Evolutionary conservation across 2,797 vertebrate genomes (phyloP).

Genomic region (Echiichthys vipera): DNA sequence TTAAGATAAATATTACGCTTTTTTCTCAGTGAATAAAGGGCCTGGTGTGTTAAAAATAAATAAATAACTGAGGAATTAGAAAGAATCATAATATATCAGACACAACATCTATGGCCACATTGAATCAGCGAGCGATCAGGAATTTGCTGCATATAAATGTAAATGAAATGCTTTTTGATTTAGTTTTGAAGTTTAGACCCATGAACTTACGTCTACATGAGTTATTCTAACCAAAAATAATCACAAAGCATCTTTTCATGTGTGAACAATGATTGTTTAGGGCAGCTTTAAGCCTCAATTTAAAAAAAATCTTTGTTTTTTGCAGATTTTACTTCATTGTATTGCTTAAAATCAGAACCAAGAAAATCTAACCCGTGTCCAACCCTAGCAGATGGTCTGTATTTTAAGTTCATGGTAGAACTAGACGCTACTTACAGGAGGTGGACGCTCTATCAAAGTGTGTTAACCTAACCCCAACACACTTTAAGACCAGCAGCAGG

Average conservation of each 20-base stretch:
- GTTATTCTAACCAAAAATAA: background rate
- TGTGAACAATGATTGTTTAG: background rate
- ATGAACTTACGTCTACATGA: background rate
- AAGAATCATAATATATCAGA: background rate
- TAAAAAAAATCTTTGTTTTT: background rate
- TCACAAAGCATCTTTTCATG: background rate
- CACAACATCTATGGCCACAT: background rate
- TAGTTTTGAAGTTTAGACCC: too few relatives aligned
- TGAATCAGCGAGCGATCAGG: background rate
- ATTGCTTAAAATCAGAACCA: background rate
- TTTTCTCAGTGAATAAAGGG: background rate
- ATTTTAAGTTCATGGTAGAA: slow-evolving; percentile 8
- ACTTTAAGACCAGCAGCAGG: slow-evolving; percentile 57
- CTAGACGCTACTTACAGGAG: slow-evolving; percentile 20
- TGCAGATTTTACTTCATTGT: background rate
- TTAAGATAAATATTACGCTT: slow-evolving; percentile 18
- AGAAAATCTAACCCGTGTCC: background rate
- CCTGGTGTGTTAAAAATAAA: background rate
- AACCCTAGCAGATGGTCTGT: slow-evolving; percentile 2
- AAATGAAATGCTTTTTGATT: background rate
- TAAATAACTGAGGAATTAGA: background rate
- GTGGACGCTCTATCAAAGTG: slow-evolving; percentile 26
- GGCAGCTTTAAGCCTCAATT: background rate
- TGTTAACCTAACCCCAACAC: slow-evolving; percentile 41
- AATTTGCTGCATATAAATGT: background rate